phyloP scores from a whole-genome alignment of 2,888 invertebrate species.

The Morinoia aosen region DNA sequence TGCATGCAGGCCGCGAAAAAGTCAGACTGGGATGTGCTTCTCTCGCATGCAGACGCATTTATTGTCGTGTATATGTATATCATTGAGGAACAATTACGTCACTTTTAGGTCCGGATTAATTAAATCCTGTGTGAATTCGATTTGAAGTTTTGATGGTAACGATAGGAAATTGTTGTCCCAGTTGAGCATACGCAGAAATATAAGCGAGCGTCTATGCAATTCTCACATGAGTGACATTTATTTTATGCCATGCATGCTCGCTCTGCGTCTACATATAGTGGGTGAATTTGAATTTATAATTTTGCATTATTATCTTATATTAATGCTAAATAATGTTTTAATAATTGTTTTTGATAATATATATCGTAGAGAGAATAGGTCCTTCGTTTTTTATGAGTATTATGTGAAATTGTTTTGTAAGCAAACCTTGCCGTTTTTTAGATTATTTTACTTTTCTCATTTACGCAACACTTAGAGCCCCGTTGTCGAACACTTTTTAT shows the following conservation, averaged over 20 bases:
- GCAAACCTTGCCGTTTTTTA: background rate
- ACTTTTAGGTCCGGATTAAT: background rate
- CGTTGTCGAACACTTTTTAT: conserved; percentile 8
- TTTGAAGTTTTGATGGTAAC: background rate
- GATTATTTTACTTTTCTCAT: background rate
- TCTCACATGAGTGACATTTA: background rate
- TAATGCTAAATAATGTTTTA: conserved; percentile 30
- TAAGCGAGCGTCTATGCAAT: background rate
- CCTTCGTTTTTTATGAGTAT: conserved; percentile 21
- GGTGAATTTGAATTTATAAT: conserved; percentile 21
- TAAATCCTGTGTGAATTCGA: background rate
- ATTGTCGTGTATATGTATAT: background rate
- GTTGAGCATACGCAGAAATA: background rate
- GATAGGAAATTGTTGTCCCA: background rate
- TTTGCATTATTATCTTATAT: conserved; percentile 52
- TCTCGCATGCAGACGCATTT: background rate
- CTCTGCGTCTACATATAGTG: background rate
- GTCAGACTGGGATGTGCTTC: too few relatives aligned
- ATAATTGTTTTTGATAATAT: conserved; percentile 37
- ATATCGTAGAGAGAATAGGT: conserved; percentile 32
- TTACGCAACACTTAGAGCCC: background rate
- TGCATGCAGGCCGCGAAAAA: too few relatives aligned
- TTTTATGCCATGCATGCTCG: background rate
- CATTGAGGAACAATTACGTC: background rate
- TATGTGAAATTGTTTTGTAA: conserved; percentile 1